These are phyloP conservation scores for Dryocosmus kuriphilus DNA, from an alignment of 2,888 invertebrate genomes.

Conservation along the genomic window DNA sequence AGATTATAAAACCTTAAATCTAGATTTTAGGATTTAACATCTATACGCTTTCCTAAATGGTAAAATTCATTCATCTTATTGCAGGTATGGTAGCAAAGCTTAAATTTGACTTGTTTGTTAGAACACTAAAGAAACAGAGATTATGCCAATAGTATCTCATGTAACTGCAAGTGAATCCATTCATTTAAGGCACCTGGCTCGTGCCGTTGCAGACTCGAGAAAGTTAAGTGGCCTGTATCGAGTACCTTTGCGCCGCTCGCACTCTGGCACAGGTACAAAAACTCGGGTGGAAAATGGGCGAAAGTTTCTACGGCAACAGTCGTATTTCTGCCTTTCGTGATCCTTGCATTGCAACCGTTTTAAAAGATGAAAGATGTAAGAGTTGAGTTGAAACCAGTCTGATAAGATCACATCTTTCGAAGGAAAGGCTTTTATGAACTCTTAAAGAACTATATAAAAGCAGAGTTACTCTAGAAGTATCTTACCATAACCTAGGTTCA, in stretches of 20 bases:
- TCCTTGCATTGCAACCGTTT: slow-evolving; percentile 25
- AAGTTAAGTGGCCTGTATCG: slow-evolving; percentile 69
- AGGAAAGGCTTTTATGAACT: slow-evolving; percentile 16
- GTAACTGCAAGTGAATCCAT: slow-evolving; percentile 70
- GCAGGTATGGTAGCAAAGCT: not conserved
- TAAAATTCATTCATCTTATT: too few species aligned
- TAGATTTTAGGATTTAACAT: too few species aligned
- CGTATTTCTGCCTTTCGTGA: slow-evolving; percentile 31
- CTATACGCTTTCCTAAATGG: too few species aligned
- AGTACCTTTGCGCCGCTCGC: slow-evolving; percentile 57
- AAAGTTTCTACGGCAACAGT: slow-evolving; percentile 56
- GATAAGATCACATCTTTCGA: slow-evolving; percentile 30
- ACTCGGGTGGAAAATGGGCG: slow-evolving; percentile 61
- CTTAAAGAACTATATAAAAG: not conserved
- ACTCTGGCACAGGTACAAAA: slow-evolving; percentile 54
- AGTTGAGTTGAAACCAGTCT: slow-evolving; percentile 35
- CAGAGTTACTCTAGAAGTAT: not conserved
- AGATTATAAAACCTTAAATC: too few species aligned
- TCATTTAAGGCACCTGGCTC: slow-evolving; percentile 65
- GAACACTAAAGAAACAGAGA: slow-evolving; percentile 15
- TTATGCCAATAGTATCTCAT: slow-evolving; percentile 55
- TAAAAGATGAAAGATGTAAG: slow-evolving; percentile 30
- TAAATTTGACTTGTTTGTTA: slow-evolving; percentile 12
- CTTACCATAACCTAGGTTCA: not conserved
- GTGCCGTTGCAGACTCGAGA: slow-evolving; percentile 62